phyloP scores from a whole-genome alignment of 2,113 vertebrate species.

The Tamias sibiricus region DNA sequence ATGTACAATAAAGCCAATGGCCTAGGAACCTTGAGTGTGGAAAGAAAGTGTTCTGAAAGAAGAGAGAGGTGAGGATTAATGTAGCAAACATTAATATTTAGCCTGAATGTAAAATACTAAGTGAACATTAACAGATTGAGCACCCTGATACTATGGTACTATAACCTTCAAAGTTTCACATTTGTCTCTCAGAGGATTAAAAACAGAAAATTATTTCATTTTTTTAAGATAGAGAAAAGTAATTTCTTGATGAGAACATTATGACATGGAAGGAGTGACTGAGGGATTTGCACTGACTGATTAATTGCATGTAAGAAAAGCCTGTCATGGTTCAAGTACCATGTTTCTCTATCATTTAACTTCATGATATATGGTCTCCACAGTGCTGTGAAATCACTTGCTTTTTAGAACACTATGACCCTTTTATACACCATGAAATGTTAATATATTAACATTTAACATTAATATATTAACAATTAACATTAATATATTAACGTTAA shows the following conservation, averaged over 20 bases:
- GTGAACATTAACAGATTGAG: neutral
- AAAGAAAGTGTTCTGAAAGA: neutral
- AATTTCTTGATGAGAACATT: constrained; percentile 9
- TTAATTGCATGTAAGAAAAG: neutral
- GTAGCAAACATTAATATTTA: neutral
- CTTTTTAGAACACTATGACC: neutral
- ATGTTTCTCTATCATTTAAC: neutral
- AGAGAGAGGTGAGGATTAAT: neutral
- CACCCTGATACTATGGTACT: neutral
- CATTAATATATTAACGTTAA: too few species aligned
- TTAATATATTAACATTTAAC: too few species aligned
- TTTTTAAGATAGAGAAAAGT: constrained; percentile 40
- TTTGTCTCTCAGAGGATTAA: neutral
- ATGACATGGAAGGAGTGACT: neutral
- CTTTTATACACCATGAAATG: neutral
- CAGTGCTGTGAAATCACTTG: neutral
- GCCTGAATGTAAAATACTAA: neutral
- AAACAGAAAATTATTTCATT: neutral
- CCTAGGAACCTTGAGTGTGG: neutral
- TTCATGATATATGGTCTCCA: neutral
- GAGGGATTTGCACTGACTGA: neutral
- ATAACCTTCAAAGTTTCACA: neutral
- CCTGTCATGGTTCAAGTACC: neutral
- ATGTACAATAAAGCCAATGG: neutral
- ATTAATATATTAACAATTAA: too few species aligned